These are phyloP conservation scores for Aplocera efformata DNA, from an alignment of 2,888 invertebrate genomes.

Conservation along the genomic window DNA sequence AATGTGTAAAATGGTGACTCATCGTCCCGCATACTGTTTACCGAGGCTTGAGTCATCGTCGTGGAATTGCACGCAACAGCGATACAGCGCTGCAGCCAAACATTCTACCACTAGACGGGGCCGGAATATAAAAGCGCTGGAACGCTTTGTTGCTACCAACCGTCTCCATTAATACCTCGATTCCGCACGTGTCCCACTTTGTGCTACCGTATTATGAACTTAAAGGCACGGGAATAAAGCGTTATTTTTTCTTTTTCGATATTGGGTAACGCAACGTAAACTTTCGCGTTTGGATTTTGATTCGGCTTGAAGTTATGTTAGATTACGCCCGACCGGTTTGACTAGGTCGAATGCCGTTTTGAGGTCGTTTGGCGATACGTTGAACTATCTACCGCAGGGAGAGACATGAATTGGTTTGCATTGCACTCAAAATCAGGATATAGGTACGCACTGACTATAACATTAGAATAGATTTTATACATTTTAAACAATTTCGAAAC, in stretches of 20 bases:
- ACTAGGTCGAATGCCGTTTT: constrained; percentile 77
- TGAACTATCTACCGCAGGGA: constrained; percentile 49
- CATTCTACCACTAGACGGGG: constrained; percentile 34
- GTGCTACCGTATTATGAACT: constrained; percentile 47
- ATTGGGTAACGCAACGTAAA: constrained; percentile 63
- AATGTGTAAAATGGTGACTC: constrained; percentile 81
- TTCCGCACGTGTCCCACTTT: constrained; percentile 71
- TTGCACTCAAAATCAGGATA: constrained; percentile 47
- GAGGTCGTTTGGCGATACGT: constrained; percentile 72
- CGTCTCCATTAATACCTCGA: constrained; percentile 78
- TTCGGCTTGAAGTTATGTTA: constrained; percentile 69
- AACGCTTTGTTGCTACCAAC: constrained; percentile 52
- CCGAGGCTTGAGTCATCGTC: constrained; percentile 79
- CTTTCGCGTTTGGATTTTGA: constrained; percentile 74
- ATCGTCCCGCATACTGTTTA: constrained; percentile 81
- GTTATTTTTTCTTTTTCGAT: constrained; percentile 25
- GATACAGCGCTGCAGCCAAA: constrained; percentile 58
- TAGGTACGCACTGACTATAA: constrained; percentile 35
- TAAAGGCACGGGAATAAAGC: constrained; percentile 37
- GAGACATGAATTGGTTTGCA: constrained; percentile 45
- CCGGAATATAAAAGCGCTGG: constrained; percentile 56
- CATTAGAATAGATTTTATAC: too few relatives aligned
- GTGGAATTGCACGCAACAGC: constrained; percentile 54
- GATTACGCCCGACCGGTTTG: constrained; percentile 62
- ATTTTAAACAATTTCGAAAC: constrained; percentile 61